Evolutionary conservation across 2,797 vertebrate species (phyloP).

Genomic region (Lates japonicus): DNA sequence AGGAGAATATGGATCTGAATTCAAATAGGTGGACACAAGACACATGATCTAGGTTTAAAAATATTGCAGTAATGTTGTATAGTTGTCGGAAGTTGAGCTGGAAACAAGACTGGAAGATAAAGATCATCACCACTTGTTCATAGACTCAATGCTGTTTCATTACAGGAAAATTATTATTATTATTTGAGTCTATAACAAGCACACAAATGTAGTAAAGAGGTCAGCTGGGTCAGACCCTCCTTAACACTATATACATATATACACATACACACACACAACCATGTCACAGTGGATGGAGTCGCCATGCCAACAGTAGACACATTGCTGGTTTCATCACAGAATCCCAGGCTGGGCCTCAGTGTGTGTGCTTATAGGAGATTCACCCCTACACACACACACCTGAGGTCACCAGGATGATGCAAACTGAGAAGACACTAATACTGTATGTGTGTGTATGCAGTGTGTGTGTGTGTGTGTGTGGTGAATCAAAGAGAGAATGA

Average conservation of each 20-base stretch:
- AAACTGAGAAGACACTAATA: conserved; percentile 41
- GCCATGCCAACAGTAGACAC: conserved; percentile 81
- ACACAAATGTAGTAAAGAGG: conserved; percentile 10
- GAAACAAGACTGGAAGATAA: not conserved
- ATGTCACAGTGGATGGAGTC: conserved; percentile 78
- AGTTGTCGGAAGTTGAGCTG: not conserved
- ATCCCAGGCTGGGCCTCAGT: conserved; percentile 73
- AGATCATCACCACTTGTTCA: not conserved
- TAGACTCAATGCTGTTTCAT: not conserved
- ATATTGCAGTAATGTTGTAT: too few relatives aligned
- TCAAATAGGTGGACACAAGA: too few relatives aligned
- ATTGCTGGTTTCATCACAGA: conserved; percentile 86
- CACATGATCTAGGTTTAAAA: too few relatives aligned
- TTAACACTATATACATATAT: not conserved
- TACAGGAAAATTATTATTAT: not conserved
- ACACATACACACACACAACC: conserved; percentile 27
- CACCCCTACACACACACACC: conserved; percentile 18
- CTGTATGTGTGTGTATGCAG: conserved; percentile 21
- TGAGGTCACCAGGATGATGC: conserved; percentile 46
- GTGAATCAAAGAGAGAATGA: conserved; percentile 37
- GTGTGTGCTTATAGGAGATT: conserved; percentile 41
- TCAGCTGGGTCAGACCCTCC: conserved; percentile 49
- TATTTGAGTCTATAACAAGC: not conserved
- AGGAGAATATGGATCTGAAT: too few relatives aligned
- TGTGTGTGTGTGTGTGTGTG: conserved; percentile 23